Evolutionary conservation across 2,888 invertebrate genomes (phyloP).

Genomic region (Furcula furcula): DNA sequence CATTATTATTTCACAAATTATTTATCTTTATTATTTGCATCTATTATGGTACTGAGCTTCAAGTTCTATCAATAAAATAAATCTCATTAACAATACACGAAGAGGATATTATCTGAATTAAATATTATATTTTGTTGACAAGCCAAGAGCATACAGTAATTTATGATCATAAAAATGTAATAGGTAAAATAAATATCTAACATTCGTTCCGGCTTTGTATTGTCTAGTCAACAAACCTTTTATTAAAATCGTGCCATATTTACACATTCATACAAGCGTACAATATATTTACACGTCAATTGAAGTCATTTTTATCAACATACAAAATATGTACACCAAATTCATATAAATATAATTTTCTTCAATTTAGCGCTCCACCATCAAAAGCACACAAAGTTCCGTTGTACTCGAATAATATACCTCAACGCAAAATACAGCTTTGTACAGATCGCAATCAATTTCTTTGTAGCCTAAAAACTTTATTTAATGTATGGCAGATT

Average conservation of each 20-base stretch:
- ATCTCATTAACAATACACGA: too few relatives aligned
- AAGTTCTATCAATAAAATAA: too few relatives aligned
- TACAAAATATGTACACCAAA: conserved; percentile 46
- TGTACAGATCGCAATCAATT: conserved; percentile 23
- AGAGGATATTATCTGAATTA: too few relatives aligned
- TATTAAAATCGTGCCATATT: conserved; percentile 42
- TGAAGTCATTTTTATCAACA: conserved; percentile 39
- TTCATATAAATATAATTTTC: neutral
- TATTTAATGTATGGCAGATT: conserved; percentile 70
- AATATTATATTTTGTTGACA: too few relatives aligned
- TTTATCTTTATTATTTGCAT: too few relatives aligned
- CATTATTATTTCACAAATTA: too few relatives aligned
- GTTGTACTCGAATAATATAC: neutral
- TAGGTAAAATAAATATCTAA: conserved; percentile 3
- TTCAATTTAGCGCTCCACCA: neutral
- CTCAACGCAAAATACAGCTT: conserved; percentile 1
- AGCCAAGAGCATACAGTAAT: too few relatives aligned
- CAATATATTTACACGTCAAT: conserved; percentile 67
- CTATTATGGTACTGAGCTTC: too few relatives aligned
- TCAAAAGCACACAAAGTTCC: neutral
- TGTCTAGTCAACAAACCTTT: conserved; percentile 62
- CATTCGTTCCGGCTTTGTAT: conserved; percentile 29
- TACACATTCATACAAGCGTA: conserved; percentile 45
- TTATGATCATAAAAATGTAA: too few relatives aligned
- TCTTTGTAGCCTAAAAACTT: conserved; percentile 16